phyloP scores from a whole-genome alignment of 2,888 invertebrate species.

The Matsumyia berberina region DNA sequence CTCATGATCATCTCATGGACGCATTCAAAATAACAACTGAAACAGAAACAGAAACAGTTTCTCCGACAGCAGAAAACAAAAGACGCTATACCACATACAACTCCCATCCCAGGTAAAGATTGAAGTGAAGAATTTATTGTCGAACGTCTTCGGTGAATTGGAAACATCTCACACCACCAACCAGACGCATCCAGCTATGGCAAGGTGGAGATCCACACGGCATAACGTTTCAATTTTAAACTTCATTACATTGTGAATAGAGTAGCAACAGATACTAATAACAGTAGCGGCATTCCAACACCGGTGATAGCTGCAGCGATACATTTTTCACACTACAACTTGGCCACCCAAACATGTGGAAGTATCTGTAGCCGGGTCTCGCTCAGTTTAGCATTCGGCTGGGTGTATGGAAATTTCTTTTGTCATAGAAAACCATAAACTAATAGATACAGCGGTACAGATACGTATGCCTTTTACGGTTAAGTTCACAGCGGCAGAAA shows the following conservation, averaged over 20 bases:
- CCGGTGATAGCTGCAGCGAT: constrained; percentile 6
- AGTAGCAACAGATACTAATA: constrained; percentile 19
- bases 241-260: constrained; percentile 55
- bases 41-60: constrained; percentile 44
- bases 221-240: constrained; percentile 57
- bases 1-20: constrained; percentile 59
- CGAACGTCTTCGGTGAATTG: constrained; percentile 36
- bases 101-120: constrained; percentile 14
- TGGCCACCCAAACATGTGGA: constrained; percentile 13
- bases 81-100: neutral
- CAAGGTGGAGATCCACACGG: constrained; percentile 28
- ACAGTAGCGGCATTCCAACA: constrained; percentile 13
- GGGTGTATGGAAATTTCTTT: constrained; percentile 67
- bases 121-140: constrained; percentile 51
- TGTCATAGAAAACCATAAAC: constrained; percentile 63
- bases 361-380: constrained; percentile 4
- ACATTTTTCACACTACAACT: constrained; percentile 55
- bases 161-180: neutral
- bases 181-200: constrained; percentile 55
- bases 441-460: constrained; percentile 26
- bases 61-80: constrained; percentile 33
- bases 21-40: constrained; percentile 36
- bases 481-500: constrained; percentile 65
- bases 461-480: constrained; percentile 61
- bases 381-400: neutral